Evolutionary conservation across 2,113 vertebrate species (phyloP), one percentile per base, ranked within the genome.

Genomic region (Poicephalus meyeri): DNA sequence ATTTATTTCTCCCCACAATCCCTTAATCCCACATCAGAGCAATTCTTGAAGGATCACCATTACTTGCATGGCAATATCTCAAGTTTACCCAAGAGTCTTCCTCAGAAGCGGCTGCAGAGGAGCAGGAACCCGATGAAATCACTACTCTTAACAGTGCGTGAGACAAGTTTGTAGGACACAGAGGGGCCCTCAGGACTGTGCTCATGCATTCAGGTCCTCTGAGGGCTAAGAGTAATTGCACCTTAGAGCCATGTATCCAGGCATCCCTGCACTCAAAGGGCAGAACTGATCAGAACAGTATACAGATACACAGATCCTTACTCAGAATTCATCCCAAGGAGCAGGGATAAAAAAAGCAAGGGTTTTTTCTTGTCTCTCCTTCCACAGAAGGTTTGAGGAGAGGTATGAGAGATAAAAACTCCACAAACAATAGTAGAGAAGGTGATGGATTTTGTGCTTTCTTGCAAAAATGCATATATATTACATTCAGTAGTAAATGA

Each of bases 191-290:
- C 41, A 6, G 29, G 41, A 26, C 49, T 19, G 20, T 21, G 44
- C 21, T 82, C 29, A 7, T 2, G 8, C 3, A 7, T 33, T 20
- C 13, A 6, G 9, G 17, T 25, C 46, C 55, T 60, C 50, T 13
- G 7, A 24, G 11, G 35, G 2, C 15, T 31, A 70, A 23, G 11
- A 47, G 41, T 7, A 77, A 61, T 53, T 56, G 49, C 24, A 28
- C 6, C 49, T 53, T 49, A 82, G 20, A 89, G 41, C 9, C 12
- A 44, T 1, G 1, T 42, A 39, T 15, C 13, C 31, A 47, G 42
- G 47, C 35, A 91, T 42, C 14, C 26, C 44, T 1, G 0, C 0
- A 1, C 15, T 13, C 58, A 66, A 58, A 78, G 24, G 16, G 3
- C 8, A 18, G 37, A 81, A 53, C 7, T 0, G 1, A 26, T 11